phyloP scores from a whole-genome alignment of 2,888 invertebrate genomes.

The Ochropleura plecta region DNA sequence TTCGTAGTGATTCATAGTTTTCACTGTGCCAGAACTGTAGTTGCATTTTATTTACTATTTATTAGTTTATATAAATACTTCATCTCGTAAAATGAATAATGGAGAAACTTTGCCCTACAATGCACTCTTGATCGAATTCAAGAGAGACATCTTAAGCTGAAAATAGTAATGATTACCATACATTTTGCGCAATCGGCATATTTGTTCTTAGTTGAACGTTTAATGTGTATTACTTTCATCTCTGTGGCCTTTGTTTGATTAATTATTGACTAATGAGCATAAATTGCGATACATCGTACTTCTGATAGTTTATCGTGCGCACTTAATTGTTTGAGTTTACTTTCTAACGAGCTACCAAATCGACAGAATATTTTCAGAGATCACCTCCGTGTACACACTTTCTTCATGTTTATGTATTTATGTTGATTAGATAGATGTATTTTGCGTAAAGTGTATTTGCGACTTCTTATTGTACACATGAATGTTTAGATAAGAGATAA shows the following conservation, averaged over 20 bases:
- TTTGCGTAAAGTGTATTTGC: slow-evolving; percentile 51
- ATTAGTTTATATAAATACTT: slow-evolving; percentile 43
- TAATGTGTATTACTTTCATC: slow-evolving; percentile 34
- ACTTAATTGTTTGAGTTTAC: slow-evolving; percentile 51
- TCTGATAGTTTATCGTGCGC: slow-evolving; percentile 49
- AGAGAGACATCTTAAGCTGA: slow-evolving; percentile 5
- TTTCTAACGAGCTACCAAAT: slow-evolving; percentile 63
- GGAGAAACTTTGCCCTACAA: slow-evolving; percentile 18
- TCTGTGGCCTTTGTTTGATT: slow-evolving; percentile 44
- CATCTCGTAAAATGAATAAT: slow-evolving; percentile 23
- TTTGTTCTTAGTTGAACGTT: slow-evolving; percentile 24
- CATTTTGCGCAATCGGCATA: slow-evolving; percentile 8
- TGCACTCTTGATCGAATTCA: slow-evolving; percentile 17
- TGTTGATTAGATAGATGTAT: slow-evolving; percentile 57
- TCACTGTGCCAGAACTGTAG: slow-evolving; percentile 52
- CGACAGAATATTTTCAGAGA: slow-evolving; percentile 59
- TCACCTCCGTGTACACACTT: slow-evolving; percentile 51
- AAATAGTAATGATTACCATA: slow-evolving; percentile 18
- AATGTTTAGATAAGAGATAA: slow-evolving; percentile 45
- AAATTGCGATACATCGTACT: slow-evolving; percentile 40
- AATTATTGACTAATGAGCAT: slow-evolving; percentile 51
- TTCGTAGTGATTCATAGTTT: slow-evolving; percentile 61
- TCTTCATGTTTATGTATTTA: slow-evolving; percentile 64
- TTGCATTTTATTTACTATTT: slow-evolving; percentile 50
- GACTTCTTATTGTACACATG: slow-evolving; percentile 42